Conservation (phyloP, 1,140 invertebrate genomes). For the Calliphora vicina region DNA sequence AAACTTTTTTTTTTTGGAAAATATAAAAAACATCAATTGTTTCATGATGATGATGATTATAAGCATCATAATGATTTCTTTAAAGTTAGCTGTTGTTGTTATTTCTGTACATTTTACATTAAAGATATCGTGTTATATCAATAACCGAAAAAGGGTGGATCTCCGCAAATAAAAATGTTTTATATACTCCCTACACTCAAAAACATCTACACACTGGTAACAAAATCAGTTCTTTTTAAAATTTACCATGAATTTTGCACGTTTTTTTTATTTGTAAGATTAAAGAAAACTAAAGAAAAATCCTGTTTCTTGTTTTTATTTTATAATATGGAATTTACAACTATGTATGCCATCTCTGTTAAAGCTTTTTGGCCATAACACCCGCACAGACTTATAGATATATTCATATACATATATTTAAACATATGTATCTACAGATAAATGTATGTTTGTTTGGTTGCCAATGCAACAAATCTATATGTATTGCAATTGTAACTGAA, state of each 20-base stretch:
- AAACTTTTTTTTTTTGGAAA: neutral
- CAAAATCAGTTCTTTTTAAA: constrained; percentile 13
- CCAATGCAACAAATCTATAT: neutral
- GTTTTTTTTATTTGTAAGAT: too few species aligned
- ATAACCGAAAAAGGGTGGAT: constrained; percentile 62
- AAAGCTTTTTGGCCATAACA: constrained; percentile 1
- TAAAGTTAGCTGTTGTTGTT: neutral
- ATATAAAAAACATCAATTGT: neutral
- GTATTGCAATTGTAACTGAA: neutral
- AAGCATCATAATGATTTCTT: neutral
- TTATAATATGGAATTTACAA: constrained; percentile 25
- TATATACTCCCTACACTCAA: constrained; percentile 17
- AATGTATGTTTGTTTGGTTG: neutral
- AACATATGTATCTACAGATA: too few species aligned
- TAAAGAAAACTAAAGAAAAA: constrained; percentile 1
- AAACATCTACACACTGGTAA: neutral
- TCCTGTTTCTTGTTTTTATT: constrained; percentile 9
- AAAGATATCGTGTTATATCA: constrained; percentile 60
- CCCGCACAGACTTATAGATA: neutral
- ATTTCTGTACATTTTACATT: neutral
- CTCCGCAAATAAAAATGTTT: constrained; percentile 39
- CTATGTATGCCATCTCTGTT: constrained; percentile 28
- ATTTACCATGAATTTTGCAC: constrained; percentile 1
- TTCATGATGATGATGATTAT: neutral
- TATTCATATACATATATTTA: neutral